Conservation (phyloP, 2,113 vertebrate species). For the Daphoenositta chrysoptera region DNA sequence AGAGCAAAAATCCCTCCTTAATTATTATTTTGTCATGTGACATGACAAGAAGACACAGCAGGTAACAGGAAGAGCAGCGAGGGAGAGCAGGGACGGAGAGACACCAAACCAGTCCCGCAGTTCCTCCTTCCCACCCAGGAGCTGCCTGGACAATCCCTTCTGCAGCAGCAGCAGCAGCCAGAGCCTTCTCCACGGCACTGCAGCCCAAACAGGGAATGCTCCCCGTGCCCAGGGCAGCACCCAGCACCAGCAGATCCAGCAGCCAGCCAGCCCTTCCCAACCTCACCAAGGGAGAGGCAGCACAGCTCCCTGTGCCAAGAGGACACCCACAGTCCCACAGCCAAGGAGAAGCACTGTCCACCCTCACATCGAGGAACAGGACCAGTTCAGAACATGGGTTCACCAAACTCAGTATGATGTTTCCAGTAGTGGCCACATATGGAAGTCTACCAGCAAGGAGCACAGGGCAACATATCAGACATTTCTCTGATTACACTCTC, state of each 20-base stretch:
- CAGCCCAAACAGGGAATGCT: not conserved
- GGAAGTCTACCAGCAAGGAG: accelerated
- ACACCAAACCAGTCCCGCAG: not conserved
- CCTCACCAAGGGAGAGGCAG: not conserved
- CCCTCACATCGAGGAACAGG: too few species aligned
- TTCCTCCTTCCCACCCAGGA: not conserved
- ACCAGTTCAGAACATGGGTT: not conserved
- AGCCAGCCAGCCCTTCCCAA: not conserved
- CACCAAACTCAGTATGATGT: not conserved
- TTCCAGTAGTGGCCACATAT: not conserved
- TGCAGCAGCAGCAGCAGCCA: not conserved
- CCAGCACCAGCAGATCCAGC: accelerated
- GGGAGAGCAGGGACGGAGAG: not conserved
- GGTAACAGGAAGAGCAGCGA: not conserved
- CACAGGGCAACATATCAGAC: not conserved
- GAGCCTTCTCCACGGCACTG: not conserved
- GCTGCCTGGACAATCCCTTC: not conserved
- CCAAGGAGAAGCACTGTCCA: not conserved
- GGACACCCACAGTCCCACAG: not conserved
- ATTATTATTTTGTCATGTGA: not conserved
- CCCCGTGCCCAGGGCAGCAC: not conserved
- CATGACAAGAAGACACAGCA: not conserved
- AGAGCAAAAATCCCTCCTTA: not conserved
- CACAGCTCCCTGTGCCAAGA: not conserved
- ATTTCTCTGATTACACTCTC: not conserved